Percentiles rank a stretch among this genome's conserved stretches.
These are phyloP conservation scores for Lytechinus pictus DNA, from an alignment of 35 echinoderm and acorn worm species.

Conservation along the genomic window DNA sequence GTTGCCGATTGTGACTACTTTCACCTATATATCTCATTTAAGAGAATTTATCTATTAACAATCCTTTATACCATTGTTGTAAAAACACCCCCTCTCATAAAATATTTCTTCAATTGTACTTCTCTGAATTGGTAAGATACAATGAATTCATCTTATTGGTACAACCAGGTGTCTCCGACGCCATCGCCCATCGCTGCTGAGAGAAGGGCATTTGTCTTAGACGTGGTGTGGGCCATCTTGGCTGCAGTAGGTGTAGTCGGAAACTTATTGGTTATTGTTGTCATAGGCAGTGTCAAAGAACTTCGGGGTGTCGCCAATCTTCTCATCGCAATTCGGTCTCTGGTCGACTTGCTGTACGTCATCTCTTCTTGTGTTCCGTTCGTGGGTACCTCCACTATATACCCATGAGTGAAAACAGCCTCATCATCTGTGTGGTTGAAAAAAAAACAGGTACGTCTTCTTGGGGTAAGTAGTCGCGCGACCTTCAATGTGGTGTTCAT, in stretches of 20 bases:
- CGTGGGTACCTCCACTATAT: neutral
- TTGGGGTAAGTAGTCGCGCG: conserved; percentile 21
- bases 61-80: neutral
- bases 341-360: conserved; percentile 42
- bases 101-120: no score
- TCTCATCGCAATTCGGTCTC: conserved; percentile 57
- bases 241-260: conserved; percentile 54
- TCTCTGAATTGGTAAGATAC: no score
- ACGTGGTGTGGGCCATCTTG: neutral
- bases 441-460: conserved; percentile 48
- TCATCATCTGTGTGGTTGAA: conserved; percentile 16
- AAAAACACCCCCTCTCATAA: neutral
- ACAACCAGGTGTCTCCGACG: neutral
- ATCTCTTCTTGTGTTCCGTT: conserved; percentile 29
- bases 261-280: conserved; percentile 37
- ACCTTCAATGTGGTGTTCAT: conserved; percentile 43
- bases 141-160: neutral
- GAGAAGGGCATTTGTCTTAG: neutral
- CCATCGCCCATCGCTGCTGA: conserved; percentile 32
- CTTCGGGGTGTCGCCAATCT: conserved; percentile 45
- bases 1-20: neutral
- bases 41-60: neutral
- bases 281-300: conserved; percentile 22
- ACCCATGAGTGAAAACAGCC: neutral
- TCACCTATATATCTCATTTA: neutral